phyloP scores from a whole-genome alignment of 2,888 invertebrate genomes.

The Schizotus pectinicornis region DNA sequence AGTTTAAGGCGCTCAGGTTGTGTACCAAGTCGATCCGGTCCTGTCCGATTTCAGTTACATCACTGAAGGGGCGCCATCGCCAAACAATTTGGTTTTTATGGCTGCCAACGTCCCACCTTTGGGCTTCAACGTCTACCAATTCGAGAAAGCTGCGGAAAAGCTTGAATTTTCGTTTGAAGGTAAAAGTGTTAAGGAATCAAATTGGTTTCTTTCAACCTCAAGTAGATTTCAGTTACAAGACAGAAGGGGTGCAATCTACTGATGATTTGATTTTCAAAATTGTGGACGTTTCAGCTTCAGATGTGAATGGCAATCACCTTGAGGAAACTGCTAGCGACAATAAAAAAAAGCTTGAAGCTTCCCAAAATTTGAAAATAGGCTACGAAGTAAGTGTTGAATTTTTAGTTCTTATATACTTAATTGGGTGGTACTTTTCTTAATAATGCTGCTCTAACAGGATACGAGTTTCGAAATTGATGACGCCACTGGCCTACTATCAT shows the following conservation, averaged over 20 bases:
- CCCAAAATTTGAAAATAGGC: conserved; percentile 57
- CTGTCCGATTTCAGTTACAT: conserved; percentile 31
- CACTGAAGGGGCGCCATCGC: conserved; percentile 10
- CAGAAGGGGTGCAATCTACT: too few relatives aligned
- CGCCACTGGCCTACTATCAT: conserved; percentile 62
- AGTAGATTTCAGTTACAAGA: too few relatives aligned
- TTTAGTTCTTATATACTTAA: neutral
- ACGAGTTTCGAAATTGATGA: conserved; percentile 62
- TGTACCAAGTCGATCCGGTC: conserved; percentile 30
- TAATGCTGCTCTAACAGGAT: conserved; percentile 35
- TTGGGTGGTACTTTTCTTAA: neutral
- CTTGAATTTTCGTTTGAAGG: too few relatives aligned
- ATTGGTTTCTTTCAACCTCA: too few relatives aligned
- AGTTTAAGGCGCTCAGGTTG: conserved; percentile 22
- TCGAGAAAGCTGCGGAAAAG: conserved; percentile 59
- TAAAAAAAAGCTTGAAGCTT: neutral
- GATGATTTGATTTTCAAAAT: too few relatives aligned
- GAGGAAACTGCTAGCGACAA: too few relatives aligned
- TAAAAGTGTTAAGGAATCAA: too few relatives aligned
- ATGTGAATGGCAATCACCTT: too few relatives aligned
- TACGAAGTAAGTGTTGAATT: neutral
- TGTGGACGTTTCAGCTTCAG: too few relatives aligned
- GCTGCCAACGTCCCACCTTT: conserved; percentile 31
- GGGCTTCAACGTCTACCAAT: conserved; percentile 30
- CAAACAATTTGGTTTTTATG: conserved; percentile 22